These are phyloP conservation scores for Clepsis dumicolana DNA, from an alignment of 2,888 invertebrate genomes.

Conservation along the genomic window DNA sequence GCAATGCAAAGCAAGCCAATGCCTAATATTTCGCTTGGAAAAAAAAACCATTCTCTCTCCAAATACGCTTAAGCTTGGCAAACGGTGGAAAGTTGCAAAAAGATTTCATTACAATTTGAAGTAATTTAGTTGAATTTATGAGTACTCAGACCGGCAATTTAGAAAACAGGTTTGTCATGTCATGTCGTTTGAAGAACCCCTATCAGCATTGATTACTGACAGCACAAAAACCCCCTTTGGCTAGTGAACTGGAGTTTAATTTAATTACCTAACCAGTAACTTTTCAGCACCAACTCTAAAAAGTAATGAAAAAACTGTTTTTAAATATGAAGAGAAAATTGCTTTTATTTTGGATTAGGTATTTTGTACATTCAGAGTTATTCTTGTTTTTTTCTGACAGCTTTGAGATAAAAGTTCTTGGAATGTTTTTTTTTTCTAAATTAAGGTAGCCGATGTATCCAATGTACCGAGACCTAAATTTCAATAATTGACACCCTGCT, in stretches of 20 bases:
- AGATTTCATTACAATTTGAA: not conserved
- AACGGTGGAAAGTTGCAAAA: not conserved
- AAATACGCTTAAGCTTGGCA: not conserved
- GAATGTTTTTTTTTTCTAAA: not conserved
- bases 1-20: too few relatives aligned
- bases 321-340: too few relatives aligned
- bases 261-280: not conserved
- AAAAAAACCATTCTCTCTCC: not conserved
- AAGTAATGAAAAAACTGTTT: not conserved
- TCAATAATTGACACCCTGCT: too few relatives aligned
- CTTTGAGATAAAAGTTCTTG: not conserved
- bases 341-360: too few relatives aligned
- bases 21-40: not conserved
- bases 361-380: too few relatives aligned
- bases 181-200: not conserved
- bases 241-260: not conserved
- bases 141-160: slow-evolving; percentile 7
- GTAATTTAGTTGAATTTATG: not conserved
- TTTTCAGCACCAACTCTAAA: not conserved
- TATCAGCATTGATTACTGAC: slow-evolving; percentile 7
- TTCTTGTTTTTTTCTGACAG: too few relatives aligned
- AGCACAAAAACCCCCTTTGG: not conserved
- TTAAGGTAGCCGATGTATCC: too few relatives aligned
- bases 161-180: slow-evolving; percentile 26
- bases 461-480: too few relatives aligned